Evolutionary conservation across 53 echinoderm and acorn worm species (phyloP), one percentile per base, ranked within the genome.

Genomic region (Zoroaster sp.): DNA sequence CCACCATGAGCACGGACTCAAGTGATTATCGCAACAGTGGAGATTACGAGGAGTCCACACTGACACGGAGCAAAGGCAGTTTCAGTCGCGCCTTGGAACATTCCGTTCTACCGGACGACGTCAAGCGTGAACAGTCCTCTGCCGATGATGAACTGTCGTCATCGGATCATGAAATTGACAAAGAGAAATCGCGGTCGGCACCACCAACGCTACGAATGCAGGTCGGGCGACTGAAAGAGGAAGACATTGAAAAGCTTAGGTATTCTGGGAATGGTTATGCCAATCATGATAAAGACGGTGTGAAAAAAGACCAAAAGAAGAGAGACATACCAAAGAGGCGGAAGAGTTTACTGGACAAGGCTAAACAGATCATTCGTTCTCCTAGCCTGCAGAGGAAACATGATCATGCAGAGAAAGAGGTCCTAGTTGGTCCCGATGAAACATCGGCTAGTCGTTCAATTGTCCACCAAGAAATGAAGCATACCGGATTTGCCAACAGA

Each of bases 81-180:
- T 93, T 90, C 31, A 81, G 87, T 11, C 66, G 75, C 5, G 93
- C 93, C 3, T 52, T 93, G 88, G 87, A 91, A 43, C 78, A 93
- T 55, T 79, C 74, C 4, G 41, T 93, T 4, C 77, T 91, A 18
- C 82, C 86, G 1, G 93, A 87, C 25, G 40, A 49, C 36, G 71
- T 40, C 14, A 35, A 37, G 36, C 41, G 82, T 15, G 73, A 82
- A 30, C 81, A 81, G 66, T 81, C 90, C 13, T 89, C 90, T 11
- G 96, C 96, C 0, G 96, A 96, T 69, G 96, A 96, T 51, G 96
- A 96, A 66, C 72, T 92, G 54, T 96, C 96, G 18, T 96, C 96
- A 6, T 91, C 96, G 0, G 96, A 96, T 66, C 93, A 94, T 30
- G 88, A 77, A 28, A 65, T 89, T 20, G 85, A 86, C 44, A 69